Conservation (phyloP, 2,113 vertebrate species). For the Mastomys coucha region DNA sequence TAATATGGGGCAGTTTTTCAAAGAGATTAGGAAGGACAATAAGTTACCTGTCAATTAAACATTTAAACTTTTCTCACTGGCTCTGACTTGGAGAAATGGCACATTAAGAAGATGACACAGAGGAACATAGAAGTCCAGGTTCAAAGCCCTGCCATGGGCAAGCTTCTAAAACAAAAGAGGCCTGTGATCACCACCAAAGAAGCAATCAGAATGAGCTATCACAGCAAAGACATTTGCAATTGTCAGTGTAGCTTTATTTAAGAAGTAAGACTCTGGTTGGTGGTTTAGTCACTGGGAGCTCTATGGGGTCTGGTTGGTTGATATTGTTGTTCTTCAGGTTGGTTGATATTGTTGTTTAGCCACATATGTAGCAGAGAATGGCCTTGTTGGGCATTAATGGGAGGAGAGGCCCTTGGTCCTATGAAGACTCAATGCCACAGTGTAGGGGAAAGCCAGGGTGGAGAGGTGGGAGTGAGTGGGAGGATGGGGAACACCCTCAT, state of each 20-base stretch:
- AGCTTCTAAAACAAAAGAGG: not conserved
- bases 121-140: not conserved
- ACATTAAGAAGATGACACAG: not conserved
- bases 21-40: not conserved
- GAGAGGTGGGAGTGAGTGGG: too few relatives aligned
- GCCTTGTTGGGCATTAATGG: too few relatives aligned
- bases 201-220: not conserved
- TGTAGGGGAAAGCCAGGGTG: too few relatives aligned
- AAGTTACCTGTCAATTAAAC: not conserved
- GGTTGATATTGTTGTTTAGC: too few relatives aligned
- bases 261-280: not conserved
- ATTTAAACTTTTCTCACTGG: not conserved
- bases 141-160: not conserved
- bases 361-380: too few relatives aligned
- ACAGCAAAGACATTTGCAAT: not conserved
- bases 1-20: not conserved
- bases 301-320: too few relatives aligned
- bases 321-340: too few relatives aligned
- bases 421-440: too few relatives aligned
- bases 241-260: not conserved
- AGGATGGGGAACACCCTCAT: too few relatives aligned
- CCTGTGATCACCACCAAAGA: not conserved
- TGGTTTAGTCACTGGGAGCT: too few relatives aligned
- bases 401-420: too few relatives aligned
- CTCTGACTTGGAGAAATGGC: not conserved